These are phyloP conservation scores for Leptopilina drosophilae DNA, from an alignment of 2,888 invertebrate genomes.

Conservation along the genomic window DNA sequence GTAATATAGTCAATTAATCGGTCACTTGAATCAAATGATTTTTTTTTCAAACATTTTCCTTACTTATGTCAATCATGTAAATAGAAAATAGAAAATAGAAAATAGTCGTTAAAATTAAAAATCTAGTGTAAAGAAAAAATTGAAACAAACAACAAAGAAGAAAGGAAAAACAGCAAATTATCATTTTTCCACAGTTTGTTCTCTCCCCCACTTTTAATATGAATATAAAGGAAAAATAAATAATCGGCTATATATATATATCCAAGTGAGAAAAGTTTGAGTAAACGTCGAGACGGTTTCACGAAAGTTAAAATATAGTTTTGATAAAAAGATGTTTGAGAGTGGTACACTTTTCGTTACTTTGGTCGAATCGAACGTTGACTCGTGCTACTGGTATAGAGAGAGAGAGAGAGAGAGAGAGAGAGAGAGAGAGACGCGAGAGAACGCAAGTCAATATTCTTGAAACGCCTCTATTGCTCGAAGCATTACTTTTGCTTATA, in stretches of 20 bases:
- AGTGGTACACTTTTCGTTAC: constrained; percentile 21
- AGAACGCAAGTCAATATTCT: constrained; percentile 27
- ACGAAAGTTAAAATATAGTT: constrained; percentile 27
- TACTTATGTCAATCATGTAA: too few species aligned
- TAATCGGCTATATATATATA: not conserved
- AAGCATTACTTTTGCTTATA: constrained; percentile 1
- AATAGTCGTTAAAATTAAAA: too few species aligned
- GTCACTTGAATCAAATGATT: too few species aligned
- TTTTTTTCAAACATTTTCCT: too few species aligned
- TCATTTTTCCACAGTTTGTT: too few species aligned
- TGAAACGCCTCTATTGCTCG: constrained; percentile 3
- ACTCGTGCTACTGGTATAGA: not conserved
- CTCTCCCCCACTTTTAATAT: too few species aligned
- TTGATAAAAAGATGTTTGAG: constrained; percentile 23
- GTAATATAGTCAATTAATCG: too few species aligned
- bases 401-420: not conserved
- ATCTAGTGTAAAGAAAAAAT: too few species aligned
- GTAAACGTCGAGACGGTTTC: constrained; percentile 30
- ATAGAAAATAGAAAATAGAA: too few species aligned
- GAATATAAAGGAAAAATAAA: not conserved
- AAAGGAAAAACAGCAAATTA: too few species aligned
- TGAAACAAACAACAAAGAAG: too few species aligned
- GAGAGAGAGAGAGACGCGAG: not conserved
- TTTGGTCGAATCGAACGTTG: constrained; percentile 31
- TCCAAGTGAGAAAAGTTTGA: not conserved